Conservation (phyloP, 2,888 invertebrate species). For the Digitonthophagus gazella region DNA sequence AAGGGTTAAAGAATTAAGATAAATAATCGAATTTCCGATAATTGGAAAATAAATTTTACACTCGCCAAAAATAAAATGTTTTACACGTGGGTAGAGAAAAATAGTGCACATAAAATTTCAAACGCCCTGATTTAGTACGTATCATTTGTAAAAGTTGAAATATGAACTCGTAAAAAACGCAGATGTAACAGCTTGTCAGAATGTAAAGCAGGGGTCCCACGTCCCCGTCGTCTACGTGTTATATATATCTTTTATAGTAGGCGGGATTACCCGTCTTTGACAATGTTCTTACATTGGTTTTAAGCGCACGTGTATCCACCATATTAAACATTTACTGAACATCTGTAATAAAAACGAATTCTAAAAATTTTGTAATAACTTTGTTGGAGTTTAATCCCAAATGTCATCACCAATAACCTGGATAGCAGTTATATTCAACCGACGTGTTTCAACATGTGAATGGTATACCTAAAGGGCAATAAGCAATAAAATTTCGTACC, state of each 20-base stretch:
- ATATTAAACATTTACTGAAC: too few species aligned
- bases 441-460: too few species aligned
- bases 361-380: too few species aligned
- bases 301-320: constrained; percentile 18
- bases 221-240: constrained; percentile 5
- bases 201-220: constrained; percentile 23
- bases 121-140: constrained; percentile 12
- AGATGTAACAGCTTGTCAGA: constrained; percentile 27
- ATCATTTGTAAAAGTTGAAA: constrained; percentile 21
- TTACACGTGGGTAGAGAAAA: constrained; percentile 7
- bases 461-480: too few species aligned
- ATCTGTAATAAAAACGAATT: too few species aligned
- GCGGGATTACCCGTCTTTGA: constrained; percentile 21
- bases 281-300: constrained; percentile 11
- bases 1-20: background rate
- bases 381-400: too few species aligned
- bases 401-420: too few species aligned
- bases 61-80: constrained; percentile 11
- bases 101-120: constrained; percentile 1
- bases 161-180: constrained; percentile 24
- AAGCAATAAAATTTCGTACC: too few species aligned
- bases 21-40: background rate
- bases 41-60: background rate
- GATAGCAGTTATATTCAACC: too few species aligned
- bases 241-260: constrained; percentile 24